Evolutionary conservation across 1,140 invertebrate species (phyloP).

Genomic region (Holotrichia oblita): DNA sequence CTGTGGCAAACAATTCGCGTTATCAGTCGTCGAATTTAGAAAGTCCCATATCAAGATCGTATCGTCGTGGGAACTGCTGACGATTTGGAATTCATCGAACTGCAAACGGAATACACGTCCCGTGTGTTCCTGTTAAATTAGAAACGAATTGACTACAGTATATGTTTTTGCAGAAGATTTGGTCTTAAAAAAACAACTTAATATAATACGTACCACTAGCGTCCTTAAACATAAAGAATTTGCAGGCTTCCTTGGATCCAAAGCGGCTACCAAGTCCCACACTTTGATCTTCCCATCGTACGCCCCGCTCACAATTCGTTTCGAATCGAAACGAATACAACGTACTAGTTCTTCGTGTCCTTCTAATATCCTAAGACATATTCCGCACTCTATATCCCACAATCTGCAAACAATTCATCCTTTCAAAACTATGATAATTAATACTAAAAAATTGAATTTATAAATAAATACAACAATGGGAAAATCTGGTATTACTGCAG

Average conservation of each 20-base stretch:
- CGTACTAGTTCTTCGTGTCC: constrained; percentile 98
- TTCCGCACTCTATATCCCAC: constrained; percentile 99
- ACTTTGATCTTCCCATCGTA: constrained; percentile 99
- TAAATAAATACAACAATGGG: no score
- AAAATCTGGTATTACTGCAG: no score
- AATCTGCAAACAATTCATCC: no score
- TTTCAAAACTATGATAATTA: no score
- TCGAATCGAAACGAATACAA: constrained; percentile 97
- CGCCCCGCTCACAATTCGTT: constrained; percentile 98
- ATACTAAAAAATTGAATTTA: no score
- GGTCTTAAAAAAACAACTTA: no score
- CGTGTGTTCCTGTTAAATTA: constrained; percentile 87
- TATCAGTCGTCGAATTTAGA: constrained; percentile 78
- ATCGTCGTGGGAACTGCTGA: constrained; percentile 99
- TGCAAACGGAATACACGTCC: constrained; percentile 98
- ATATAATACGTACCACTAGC: constrained; percentile 88
- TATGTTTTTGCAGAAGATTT: no score
- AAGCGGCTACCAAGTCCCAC: constrained; percentile 96
- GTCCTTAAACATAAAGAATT: constrained; percentile 94
- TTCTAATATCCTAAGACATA: constrained; percentile 96
- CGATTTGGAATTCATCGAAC: constrained; percentile 99
- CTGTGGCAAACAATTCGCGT: constrained; percentile 28
- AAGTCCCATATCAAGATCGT: constrained; percentile 99
- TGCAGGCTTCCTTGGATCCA: constrained; percentile 93
- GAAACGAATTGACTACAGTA: no score